phyloP scores from a whole-genome alignment of 2,797 vertebrate genomes.

The Chrysolophus pictus region DNA sequence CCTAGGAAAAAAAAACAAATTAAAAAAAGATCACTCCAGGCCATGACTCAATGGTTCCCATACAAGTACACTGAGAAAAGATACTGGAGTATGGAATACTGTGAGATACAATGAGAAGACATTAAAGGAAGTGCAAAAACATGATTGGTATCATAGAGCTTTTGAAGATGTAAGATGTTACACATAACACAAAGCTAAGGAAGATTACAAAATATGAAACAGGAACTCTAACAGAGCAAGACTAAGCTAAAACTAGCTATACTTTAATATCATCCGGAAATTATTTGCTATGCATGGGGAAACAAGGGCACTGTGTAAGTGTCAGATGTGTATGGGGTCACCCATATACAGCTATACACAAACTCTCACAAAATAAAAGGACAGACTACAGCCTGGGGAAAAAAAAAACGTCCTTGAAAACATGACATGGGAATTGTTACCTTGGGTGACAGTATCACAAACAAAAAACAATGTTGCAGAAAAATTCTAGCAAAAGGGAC shows the following conservation, averaged over 20 bases:
- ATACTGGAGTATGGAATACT: not conserved
- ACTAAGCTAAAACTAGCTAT: not conserved
- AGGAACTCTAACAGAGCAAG: not conserved
- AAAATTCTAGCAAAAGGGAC: not conserved
- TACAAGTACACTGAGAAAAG: not conserved
- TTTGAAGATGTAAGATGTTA: not conserved
- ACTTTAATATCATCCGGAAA: not conserved
- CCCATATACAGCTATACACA: not conserved
- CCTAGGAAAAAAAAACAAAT: constrained; percentile 77
- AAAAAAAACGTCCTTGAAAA: not conserved
- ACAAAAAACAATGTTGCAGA: rapidly evolving
- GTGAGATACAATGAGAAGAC: not conserved
- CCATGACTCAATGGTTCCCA: no score
- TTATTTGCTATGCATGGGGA: not conserved
- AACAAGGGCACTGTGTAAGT: not conserved
- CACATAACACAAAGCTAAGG: not conserved
- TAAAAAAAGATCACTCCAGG: not conserved
- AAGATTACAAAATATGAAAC: not conserved
- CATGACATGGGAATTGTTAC: not conserved
- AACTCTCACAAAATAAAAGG: not conserved
- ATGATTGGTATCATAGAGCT: not conserved
- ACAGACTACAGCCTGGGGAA: not conserved
- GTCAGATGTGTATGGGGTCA: not conserved
- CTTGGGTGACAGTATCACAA: not conserved
- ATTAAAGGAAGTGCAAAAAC: not conserved